phyloP scores from a whole-genome alignment of 2,797 vertebrate genomes.

The Bovichtus diacanthus region DNA sequence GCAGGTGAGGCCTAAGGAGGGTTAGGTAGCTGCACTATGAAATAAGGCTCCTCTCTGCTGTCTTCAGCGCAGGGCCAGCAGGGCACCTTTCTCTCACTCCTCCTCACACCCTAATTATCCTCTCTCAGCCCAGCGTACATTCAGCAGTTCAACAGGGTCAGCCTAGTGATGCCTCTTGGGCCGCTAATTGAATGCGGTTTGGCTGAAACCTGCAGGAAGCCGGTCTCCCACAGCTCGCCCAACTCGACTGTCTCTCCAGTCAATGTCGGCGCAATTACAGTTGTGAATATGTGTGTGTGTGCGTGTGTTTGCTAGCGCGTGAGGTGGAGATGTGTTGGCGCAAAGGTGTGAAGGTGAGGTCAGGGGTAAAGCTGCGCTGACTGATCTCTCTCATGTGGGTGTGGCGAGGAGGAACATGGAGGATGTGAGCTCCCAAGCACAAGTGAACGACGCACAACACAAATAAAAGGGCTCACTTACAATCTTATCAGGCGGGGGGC shows the following conservation, averaged over 20 bases:
- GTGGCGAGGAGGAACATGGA: constrained; percentile 1
- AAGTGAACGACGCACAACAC: constrained; percentile 29
- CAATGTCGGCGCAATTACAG: constrained; percentile 57
- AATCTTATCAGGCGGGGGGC: constrained; percentile 90
- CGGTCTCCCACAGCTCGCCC: constrained; percentile 57
- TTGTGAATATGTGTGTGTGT: constrained; percentile 51
- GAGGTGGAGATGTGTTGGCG: constrained; percentile 35
- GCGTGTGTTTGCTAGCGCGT: constrained; percentile 45
- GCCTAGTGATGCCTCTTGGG: constrained; percentile 70
- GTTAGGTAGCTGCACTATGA: constrained; percentile 63
- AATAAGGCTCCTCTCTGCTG: constrained; percentile 62
- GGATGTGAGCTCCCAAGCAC: constrained; percentile 32
- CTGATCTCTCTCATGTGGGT: constrained; percentile 29
- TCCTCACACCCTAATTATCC: constrained; percentile 85
- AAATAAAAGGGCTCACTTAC: constrained; percentile 83
- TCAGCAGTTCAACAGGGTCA: constrained; percentile 80
- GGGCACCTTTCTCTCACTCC: constrained; percentile 77
- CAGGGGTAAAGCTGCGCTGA: constrained; percentile 52
- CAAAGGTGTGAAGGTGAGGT: constrained; percentile 69
- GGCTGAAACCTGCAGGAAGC: constrained; percentile 70
- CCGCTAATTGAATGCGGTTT: constrained; percentile 83
- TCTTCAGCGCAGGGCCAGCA: constrained; percentile 58
- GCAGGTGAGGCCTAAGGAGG: constrained; percentile 76
- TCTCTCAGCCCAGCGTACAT: constrained; percentile 67
- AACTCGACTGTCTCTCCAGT: constrained; percentile 50